Conservation (phyloP, 2,888 invertebrate species). For the Zygothrica quintamaculata region DNA sequence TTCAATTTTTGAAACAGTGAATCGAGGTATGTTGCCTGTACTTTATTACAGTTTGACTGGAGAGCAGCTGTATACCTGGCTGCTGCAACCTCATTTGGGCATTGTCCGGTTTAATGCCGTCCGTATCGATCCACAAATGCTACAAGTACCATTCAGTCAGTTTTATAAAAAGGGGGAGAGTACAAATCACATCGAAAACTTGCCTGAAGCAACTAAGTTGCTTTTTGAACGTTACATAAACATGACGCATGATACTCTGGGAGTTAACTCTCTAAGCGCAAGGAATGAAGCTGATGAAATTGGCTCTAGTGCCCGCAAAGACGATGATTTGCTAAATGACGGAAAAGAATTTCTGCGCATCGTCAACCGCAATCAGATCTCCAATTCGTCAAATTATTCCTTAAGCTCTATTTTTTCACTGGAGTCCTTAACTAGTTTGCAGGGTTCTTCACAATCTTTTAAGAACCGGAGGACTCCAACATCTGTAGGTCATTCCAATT, state of each 20-base stretch:
- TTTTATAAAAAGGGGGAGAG: constrained; percentile 76
- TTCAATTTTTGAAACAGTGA: constrained; percentile 91
- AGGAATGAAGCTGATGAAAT: constrained; percentile 85
- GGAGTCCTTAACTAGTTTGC: constrained; percentile 91
- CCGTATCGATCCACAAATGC: constrained; percentile 79
- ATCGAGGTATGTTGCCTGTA: constrained; percentile 92
- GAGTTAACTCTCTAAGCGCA: constrained; percentile 85
- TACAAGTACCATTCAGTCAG: constrained; percentile 73
- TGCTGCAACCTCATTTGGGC: constrained; percentile 92
- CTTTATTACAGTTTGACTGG: constrained; percentile 94
- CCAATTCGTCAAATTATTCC: constrained; percentile 97
- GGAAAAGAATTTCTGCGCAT: constrained; percentile 92
- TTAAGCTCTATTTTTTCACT: constrained; percentile 95
- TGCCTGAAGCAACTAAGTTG: constrained; percentile 22
- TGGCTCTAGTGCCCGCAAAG: constrained; percentile 87
- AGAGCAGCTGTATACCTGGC: constrained; percentile 93
- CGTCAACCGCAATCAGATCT: constrained; percentile 93
- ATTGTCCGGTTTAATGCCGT: constrained; percentile 84
- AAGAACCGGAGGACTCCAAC: constrained; percentile 86
- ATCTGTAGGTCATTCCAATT: constrained; percentile 87
- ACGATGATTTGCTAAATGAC: constrained; percentile 86
- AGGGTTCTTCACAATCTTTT: constrained; percentile 87
- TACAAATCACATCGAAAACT: background rate
- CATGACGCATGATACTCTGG: constrained; percentile 89
- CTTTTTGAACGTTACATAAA: constrained; percentile 89